phyloP scores from a whole-genome alignment of 2,888 invertebrate species.

The Cantharis rustica region DNA sequence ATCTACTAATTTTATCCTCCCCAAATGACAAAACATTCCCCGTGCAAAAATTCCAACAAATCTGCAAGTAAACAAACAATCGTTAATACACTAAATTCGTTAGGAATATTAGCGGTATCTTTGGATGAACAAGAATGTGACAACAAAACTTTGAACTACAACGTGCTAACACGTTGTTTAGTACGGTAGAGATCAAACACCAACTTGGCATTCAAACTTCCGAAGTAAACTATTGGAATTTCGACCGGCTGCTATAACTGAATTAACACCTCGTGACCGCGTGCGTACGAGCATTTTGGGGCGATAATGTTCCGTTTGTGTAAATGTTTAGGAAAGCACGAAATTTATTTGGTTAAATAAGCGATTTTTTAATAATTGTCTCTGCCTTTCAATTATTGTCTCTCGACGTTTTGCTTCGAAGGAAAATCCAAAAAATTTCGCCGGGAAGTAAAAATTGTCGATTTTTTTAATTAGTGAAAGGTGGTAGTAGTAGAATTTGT shows the following conservation, averaged over 20 bases:
- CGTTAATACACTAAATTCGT: not conserved
- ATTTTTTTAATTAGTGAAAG: not conserved
- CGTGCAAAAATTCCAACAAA: not conserved
- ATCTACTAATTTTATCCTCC: slow-evolving; percentile 41
- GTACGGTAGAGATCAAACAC: slow-evolving; percentile 28
- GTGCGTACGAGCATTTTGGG: slow-evolving; percentile 27
- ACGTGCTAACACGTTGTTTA: slow-evolving; percentile 25
- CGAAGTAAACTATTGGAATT: slow-evolving; percentile 31
- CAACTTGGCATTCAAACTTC: slow-evolving; percentile 28
- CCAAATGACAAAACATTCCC: not conserved
- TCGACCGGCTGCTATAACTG: slow-evolving; percentile 29
- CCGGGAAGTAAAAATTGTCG: not conserved
- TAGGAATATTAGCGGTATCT: slow-evolving; percentile 15
- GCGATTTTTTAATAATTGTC: not conserved
- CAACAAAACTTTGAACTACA: slow-evolving; percentile 28
- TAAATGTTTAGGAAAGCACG: not conserved
- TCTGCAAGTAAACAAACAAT: not conserved
- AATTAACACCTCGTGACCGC: slow-evolving; percentile 32
- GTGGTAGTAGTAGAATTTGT: not conserved
- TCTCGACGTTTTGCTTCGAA: too few species aligned
- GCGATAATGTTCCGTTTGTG: slow-evolving; percentile 21
- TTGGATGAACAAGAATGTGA: slow-evolving; percentile 17
- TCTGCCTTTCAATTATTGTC: too few species aligned
- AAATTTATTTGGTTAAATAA: not conserved
- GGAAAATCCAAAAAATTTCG: not conserved